These are phyloP conservation scores for Trachelus stipa DNA, from an alignment of 2,888 invertebrate genomes.

Conservation along the genomic window DNA sequence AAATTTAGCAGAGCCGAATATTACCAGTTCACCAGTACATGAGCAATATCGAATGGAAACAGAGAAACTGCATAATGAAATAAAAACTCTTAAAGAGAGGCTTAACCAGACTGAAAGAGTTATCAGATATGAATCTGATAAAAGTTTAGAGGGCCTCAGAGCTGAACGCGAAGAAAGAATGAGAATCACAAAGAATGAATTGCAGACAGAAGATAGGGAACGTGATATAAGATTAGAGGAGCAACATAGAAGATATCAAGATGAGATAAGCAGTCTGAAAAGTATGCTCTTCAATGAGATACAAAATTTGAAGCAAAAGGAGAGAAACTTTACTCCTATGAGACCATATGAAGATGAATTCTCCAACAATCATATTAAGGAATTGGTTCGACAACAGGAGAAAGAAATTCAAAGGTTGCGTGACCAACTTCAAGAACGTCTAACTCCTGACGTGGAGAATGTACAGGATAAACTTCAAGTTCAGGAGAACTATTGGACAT, in stretches of 20 bases:
- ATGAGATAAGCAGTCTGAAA: conserved; percentile 54
- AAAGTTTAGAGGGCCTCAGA: conserved; percentile 18
- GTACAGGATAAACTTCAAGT: conserved; percentile 49
- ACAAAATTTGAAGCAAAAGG: conserved; percentile 47
- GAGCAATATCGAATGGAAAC: conserved; percentile 71
- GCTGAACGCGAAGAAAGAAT: conserved; percentile 23
- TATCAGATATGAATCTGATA: conserved; percentile 64
- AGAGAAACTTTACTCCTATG: conserved; percentile 27
- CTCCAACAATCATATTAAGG: conserved; percentile 65
- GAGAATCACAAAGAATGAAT: conserved; percentile 52
- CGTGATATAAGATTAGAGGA: conserved; percentile 63
- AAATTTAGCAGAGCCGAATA: conserved; percentile 40
- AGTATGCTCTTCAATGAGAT: conserved; percentile 57
- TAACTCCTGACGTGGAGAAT: conserved; percentile 54
- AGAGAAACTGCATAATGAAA: conserved; percentile 74
- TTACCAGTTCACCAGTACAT: conserved; percentile 49
- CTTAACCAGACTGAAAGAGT: conserved; percentile 72
- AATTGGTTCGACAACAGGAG: conserved; percentile 69
- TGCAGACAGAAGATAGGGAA: conserved; percentile 63
- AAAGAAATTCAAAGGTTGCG: conserved; percentile 68
- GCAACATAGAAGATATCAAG: conserved; percentile 49
- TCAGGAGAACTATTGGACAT: conserved; percentile 60
- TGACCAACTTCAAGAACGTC: conserved; percentile 67
- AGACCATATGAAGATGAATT: conserved; percentile 52
- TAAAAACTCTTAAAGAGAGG: conserved; percentile 74